Evolutionary conservation across 2,797 vertebrate genomes (phyloP).

Genomic region (Pipistrellus pygmaeus): DNA sequence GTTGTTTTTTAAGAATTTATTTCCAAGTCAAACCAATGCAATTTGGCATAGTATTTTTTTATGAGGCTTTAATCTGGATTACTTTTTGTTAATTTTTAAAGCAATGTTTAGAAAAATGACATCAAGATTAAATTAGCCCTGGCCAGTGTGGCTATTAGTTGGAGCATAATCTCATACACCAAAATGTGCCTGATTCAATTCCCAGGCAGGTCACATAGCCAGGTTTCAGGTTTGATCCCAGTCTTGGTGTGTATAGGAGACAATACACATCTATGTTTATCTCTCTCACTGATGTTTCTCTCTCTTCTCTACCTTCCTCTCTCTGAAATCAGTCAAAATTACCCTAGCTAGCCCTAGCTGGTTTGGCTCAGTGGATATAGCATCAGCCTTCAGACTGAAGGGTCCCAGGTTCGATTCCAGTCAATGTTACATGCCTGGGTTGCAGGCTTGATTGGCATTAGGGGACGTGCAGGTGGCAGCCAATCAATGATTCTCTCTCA

Average conservation of each 20-base stretch:
- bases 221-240: background rate
- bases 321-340: background rate
- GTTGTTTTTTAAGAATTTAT: background rate
- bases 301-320: background rate
- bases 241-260: background rate
- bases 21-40: conserved; percentile 43
- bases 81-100: conserved; percentile 36
- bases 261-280: background rate
- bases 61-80: conserved; percentile 6
- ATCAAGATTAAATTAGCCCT: background rate
- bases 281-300: background rate
- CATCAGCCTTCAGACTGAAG: background rate
- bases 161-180: background rate
- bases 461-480: too few relatives aligned
- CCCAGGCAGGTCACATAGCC: background rate
- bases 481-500: too few relatives aligned
- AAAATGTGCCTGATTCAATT: background rate
- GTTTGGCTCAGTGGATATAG: background rate
- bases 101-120: conserved; percentile 3
- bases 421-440: too few relatives aligned
- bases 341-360: background rate
- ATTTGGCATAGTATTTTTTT: conserved; percentile 1
- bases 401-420: background rate
- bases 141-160: background rate
- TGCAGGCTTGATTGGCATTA: too few relatives aligned